Evolutionary conservation across 2,797 vertebrate species (phyloP).

Genomic region (Poecilia picta): DNA sequence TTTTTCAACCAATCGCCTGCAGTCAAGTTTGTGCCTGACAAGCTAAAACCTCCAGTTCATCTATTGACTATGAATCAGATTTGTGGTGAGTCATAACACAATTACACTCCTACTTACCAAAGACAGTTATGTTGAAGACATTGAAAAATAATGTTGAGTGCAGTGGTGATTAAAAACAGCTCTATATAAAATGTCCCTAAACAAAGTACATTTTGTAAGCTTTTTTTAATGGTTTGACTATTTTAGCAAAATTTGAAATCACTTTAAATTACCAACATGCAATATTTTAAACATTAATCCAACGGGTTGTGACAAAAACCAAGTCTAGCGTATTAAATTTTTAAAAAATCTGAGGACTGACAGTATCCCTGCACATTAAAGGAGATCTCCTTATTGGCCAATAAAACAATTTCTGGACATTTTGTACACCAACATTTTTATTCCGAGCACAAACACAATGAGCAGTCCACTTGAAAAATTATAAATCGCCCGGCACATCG

Average conservation of each 20-base stretch:
- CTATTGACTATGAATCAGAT: not conserved
- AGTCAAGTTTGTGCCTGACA: no score
- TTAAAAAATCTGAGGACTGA: not conserved
- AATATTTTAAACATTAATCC: not conserved
- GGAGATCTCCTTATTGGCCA: not conserved
- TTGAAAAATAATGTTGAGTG: not conserved
- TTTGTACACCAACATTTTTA: constrained; percentile 33
- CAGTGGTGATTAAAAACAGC: not conserved
- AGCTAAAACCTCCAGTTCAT: not conserved
- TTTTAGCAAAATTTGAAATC: not conserved
- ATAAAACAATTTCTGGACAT: constrained; percentile 27
- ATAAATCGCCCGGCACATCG: constrained; percentile 21
- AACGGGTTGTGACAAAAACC: not conserved
- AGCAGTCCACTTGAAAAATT: constrained; percentile 36
- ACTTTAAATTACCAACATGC: not conserved
- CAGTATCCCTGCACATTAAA: not conserved
- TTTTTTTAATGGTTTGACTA: not conserved
- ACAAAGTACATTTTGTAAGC: not conserved
- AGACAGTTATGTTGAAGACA: not conserved
- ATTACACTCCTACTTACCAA: not conserved
- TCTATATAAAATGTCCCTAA: no score
- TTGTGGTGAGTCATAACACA: not conserved
- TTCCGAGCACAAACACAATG: constrained; percentile 42
- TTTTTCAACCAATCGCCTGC: no score
- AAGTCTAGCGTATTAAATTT: not conserved